Evolutionary conservation across 1,140 invertebrate species (phyloP), one percentile per base, ranked within the genome.

Genomic region (Lucilia cuprina): DNA sequence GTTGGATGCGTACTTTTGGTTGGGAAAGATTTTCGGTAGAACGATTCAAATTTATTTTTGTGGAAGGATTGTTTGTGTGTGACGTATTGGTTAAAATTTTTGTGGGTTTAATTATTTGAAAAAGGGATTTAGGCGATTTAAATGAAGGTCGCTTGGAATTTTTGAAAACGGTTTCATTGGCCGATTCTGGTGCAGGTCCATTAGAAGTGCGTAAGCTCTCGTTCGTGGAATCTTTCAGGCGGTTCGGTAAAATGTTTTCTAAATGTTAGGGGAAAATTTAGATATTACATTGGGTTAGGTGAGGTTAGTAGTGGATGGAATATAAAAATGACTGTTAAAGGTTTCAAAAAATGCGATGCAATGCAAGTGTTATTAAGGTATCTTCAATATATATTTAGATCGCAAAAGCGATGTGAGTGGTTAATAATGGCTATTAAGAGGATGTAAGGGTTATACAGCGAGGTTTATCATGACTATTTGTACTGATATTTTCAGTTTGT

Each of bases 161-260:
- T 78, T 82, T 83, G 55, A 60, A n/a, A 78, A 30, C 13, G 10
- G 50, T 30, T 75, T 49, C 41, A 19, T 49, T 80, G 7, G 35
- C 80, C 35, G 83, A 49, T 82, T 65, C 41, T 21, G 41, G 47
- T 80, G 75, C 47, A 19, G 83, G 55, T 78, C 35, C 25, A 75
- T 84, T 84, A 85, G 83, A 85, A 85, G 77, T 85, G 85, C 41
- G 85, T 85, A 41, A 85, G 83, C 17, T 85, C 83, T 85, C 85
- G 84, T 85, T 85, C 85, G 82, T 83, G 74, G 85, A 84, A 82
- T 84, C 85, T 78, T 84, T 85, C 85, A 83, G 83, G 82, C 35
- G 83, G 82, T 49, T 85, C 85, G 74, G 82, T 82, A 83, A 80
- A 84, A 85, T 84, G 78, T 83, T 85, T 85, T 85, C 85, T 85